Evolutionary conservation across 1,140 invertebrate species (phyloP).

Genomic region (Periplaneta americana): DNA sequence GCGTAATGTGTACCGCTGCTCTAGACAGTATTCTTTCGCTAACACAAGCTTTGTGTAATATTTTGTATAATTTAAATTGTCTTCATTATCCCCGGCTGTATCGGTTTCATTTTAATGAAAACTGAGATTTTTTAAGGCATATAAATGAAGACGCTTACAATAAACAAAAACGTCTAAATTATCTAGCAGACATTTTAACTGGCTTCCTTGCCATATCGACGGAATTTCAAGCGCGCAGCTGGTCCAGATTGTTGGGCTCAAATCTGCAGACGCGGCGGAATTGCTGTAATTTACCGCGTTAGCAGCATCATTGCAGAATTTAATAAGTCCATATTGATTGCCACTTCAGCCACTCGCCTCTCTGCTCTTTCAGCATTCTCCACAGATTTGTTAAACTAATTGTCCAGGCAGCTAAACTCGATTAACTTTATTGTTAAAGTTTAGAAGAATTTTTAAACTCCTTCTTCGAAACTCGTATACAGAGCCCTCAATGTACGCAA

Average conservation of each 20-base stretch:
- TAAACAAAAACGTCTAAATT: background rate
- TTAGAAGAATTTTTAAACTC: constrained; percentile 21
- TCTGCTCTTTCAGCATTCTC: background rate
- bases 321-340: background rate
- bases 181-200: background rate
- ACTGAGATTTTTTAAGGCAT: too few relatives aligned
- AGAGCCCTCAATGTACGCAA: too few relatives aligned
- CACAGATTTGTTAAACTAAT: background rate
- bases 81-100: too few relatives aligned
- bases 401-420: background rate
- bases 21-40: too few relatives aligned
- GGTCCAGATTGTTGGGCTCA: background rate
- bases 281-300: background rate
- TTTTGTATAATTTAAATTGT: too few relatives aligned
- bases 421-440: background rate
- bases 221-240: background rate
- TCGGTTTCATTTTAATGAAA: too few relatives aligned
- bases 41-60: too few relatives aligned
- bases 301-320: background rate
- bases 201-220: background rate
- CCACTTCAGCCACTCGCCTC: background rate
- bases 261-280: background rate
- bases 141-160: background rate
- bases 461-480: constrained; percentile 31
- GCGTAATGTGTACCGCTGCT: too few relatives aligned